A percentile compares a stretch with the other conserved stretches of the same genome.
Evolutionary conservation across 2,797 vertebrate species (phyloP).

Genomic region (Serranus cabrilla): DNA sequence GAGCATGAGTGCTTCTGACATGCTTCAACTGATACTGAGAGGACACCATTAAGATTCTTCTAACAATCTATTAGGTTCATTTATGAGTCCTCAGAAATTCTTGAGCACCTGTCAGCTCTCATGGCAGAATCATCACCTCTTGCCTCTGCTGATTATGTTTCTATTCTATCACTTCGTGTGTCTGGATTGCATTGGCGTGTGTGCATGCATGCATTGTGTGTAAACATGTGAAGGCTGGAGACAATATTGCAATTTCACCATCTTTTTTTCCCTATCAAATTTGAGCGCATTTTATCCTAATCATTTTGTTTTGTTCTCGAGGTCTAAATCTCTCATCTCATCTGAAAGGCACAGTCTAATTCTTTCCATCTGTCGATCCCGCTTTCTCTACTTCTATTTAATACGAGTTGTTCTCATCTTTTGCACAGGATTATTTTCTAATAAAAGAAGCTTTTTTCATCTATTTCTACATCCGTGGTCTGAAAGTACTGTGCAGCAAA

Average conservation of each 20-base stretch:
- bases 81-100: conserved; percentile 3
- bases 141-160: neutral
- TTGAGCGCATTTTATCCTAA: conserved; percentile 19
- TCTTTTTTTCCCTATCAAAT: conserved; percentile 15
- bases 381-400: conserved; percentile 38
- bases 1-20: conserved; percentile 12
- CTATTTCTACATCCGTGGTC: conserved; percentile 19
- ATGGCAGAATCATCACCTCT: neutral
- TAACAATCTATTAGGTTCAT: conserved; percentile 19
- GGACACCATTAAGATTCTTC: conserved; percentile 17
- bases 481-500: conserved; percentile 20
- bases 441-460: conserved; percentile 24
- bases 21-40: neutral
- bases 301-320: conserved; percentile 7
- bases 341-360: conserved; percentile 38
- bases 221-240: neutral
- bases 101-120: conserved; percentile 22
- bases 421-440: conserved; percentile 48
- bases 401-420: conserved; percentile 40
- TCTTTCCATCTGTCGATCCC: conserved; percentile 53
- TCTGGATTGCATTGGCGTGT: neutral
- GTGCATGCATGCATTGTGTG: conserved; percentile 10
- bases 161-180: neutral
- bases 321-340: conserved; percentile 31
- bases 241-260: conserved; percentile 15